Evolutionary conservation across 2,113 vertebrate species (phyloP), one percentile per base, ranked within the genome.

Genomic region (Dromaius novaehollandiae): DNA sequence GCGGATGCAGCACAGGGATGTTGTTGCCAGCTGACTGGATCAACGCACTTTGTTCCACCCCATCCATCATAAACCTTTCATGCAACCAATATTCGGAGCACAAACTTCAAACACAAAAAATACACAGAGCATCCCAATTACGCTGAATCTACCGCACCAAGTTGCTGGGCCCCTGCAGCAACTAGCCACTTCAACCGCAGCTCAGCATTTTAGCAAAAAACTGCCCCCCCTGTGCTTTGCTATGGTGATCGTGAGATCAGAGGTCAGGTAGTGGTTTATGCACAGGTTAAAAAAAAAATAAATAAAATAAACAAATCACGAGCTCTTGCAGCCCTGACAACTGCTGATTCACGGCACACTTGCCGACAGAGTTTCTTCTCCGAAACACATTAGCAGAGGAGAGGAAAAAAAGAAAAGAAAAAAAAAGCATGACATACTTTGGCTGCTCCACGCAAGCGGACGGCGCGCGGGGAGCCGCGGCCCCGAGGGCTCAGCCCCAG

Each of bases 11-110:
- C 40, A 5, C n/a, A 2, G 10, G 34, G 8, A 74, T 12, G 48
- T 14, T 40, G 21, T 2, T 5, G 10, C 44, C 58, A 65, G 14
- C 21, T n/a, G 48, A 81, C 26, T 2, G 0, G 4, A 61, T 3
- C 0, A 2, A 50, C 4, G 25, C 2, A 0, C 0, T 51, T 30
- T 26, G 44, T 17, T 64, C 78, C 50, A 76, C 28, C 6, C 7
- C 84, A 58, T 25, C 53, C 40, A 61, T 13, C 51, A 2, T 1
- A 7, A 15, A 7, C 4, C 13, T 77, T 92, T 53, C 24, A 82
- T 2, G 13, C 74, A n/a, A 53, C 7, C 50, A 8, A 1, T 11
- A 76, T 1, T 22, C 30, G 70, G 56, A 51, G 38, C 44, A 48
- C 26, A 42, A 64, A 68, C n/a, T 82, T 63, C 75, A 53, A 53